Base-by-base conservation (phyloP, 1,140 invertebrate species). In the Lasioglossum albipes region DNA sequence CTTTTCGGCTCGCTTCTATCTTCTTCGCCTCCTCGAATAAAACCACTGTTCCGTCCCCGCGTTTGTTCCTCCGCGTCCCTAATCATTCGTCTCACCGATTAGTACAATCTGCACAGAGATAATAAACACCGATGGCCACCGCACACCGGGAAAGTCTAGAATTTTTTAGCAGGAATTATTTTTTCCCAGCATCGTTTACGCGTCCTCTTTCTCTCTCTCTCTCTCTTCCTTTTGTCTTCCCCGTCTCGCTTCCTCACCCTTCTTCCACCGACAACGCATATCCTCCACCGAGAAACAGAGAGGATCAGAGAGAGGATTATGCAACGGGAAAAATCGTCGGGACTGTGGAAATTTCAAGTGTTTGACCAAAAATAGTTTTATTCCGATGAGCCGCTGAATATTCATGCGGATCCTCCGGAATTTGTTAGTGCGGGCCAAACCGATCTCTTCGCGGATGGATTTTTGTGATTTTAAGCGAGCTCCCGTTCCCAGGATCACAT, bases 81-180 rank as follows among this genome's bases (percentile, higher is more conserved):
- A 31, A 31, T 59, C 57, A 59, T 78, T 75, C 59, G 22, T 42
- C 52, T 71, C 83, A 22, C 62, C 79, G 84, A 84, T 82, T 71
- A 71, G 36, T 71, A 36, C 70, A 31, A 78, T 84, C 68, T 45
- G 73, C 13, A 45, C 62, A 65, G 54, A 77, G 70, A 84, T 70
- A 62, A 31, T 27, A 22, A 41, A 59, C 54, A 31, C 57, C 57
- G 54, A 49, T 27, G 36, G 27, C 20, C 13, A 54, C 52, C n/a
- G 41, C 59, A 22, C 52, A 42, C n/a, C 18, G 9, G 31, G 20
- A 36, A 36, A 64, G 41, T 54, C 20, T 27, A 52, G 59, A 41
- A 52, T 54, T 72, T 45, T 78, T 72, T 71, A 59, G 65, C 7
- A 5, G 18, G 42, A 41, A 75, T 67, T 67, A 59, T 75, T 45